These are phyloP conservation scores for Tychaedon coryphoeus DNA, from an alignment of 2,113 vertebrate species.

Conservation along the genomic window DNA sequence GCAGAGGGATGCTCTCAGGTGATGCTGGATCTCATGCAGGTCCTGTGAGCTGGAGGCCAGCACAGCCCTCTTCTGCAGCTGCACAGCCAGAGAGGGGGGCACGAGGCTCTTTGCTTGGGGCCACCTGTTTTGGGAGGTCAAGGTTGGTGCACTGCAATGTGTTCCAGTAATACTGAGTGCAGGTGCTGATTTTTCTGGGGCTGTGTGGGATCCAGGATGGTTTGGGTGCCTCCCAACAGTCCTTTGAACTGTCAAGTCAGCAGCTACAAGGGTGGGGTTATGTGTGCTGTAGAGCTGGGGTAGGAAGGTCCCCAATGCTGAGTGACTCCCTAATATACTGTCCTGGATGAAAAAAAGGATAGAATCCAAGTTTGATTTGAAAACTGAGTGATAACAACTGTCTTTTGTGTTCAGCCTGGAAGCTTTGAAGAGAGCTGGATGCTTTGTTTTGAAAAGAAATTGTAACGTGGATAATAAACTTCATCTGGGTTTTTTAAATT, in stretches of 20 bases:
- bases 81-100: background rate
- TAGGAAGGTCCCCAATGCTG: background rate
- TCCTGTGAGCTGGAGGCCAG: background rate
- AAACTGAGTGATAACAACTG: conserved; percentile 12
- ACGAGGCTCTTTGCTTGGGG: background rate
- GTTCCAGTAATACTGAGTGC: background rate
- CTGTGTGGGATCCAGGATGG: background rate
- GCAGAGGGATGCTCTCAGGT: background rate
- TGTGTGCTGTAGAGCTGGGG: background rate
- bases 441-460: conserved; percentile 51
- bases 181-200: background rate
- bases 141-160: background rate
- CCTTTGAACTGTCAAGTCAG: background rate
- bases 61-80: background rate
- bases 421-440: conserved; percentile 6
- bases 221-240: background rate
- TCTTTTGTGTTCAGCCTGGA: background rate
- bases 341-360: background rate
- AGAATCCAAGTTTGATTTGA: background rate
- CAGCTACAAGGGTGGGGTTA: background rate
- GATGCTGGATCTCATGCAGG: background rate
- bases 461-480: background rate
- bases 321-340: background rate
- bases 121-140: conserved; percentile 11
- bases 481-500: background rate